Evolutionary conservation across 1,140 invertebrate genomes (phyloP), one percentile per base, ranked within the genome.

Genomic region (Drosophila triauraria): DNA sequence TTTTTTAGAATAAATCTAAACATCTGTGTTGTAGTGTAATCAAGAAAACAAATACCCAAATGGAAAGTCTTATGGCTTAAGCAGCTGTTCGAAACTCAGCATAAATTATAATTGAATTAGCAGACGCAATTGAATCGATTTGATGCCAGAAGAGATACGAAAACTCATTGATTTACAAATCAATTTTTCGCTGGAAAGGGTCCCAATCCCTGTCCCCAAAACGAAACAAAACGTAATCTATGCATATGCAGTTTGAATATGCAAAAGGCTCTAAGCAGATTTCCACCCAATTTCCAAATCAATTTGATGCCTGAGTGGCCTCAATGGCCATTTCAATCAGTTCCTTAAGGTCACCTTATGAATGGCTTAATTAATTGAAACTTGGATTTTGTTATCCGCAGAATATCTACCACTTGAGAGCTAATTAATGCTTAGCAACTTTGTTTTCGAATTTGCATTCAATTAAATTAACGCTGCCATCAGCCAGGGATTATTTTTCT

Each of bases 91-190:
- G 30, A 47, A 72, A 59, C 38, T 72, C 63, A 57, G 75, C 54
- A 78, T 78, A 61, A 78, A 78, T 78, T 77, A 57, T 77, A 70
- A 85, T 86, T 78, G 44, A 78, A 85, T 75, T 86, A 67, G 48
- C 17, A 86, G 53, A 40, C 50, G 46, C 59, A 65, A 75, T 65
- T 40, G 35, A 63, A 63, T 75, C 47, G 46, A 75, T 74, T 43
- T 43, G 40, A 44, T 53, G 38, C 32, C 56, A 57, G 42, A 17
- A 25, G 30, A 46, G 42, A 65, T 35, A 46, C 35, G 23, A 42
- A 48, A 42, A 63, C 44, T 59, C 64, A 83, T 67, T 83, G 60
- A 68, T 77, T 64, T 75, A 65, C 68, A 56, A 78, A 50, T 68
- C 32, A 74, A 54, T 81, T 70, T 78, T 85, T 75, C 25, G 46